phyloP scores from a whole-genome alignment of 1,140 invertebrate genomes.

The Leptopilina clavipes region DNA sequence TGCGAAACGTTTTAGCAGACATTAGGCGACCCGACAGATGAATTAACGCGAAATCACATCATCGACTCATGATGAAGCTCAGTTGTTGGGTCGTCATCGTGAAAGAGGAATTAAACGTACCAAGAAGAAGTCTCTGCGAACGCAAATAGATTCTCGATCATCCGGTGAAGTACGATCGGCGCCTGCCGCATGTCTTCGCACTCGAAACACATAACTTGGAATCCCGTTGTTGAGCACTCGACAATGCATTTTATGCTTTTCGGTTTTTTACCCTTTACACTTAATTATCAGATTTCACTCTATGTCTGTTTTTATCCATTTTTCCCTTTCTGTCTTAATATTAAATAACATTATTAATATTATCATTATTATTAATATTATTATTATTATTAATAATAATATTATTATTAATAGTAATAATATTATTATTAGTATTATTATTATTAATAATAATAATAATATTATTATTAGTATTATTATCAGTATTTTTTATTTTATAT shows the following conservation, averaged over 20 bases:
- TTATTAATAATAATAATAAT: too few species aligned
- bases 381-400: too few species aligned
- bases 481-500: too few species aligned
- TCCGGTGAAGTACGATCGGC: constrained; percentile 27
- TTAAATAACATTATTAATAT: too few species aligned
- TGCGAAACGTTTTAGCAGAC: constrained; percentile 25
- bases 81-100: constrained; percentile 9
- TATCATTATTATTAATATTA: too few species aligned
- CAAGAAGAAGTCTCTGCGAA: constrained; percentile 27
- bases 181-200: constrained; percentile 33
- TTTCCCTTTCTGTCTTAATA: too few species aligned
- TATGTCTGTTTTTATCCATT: too few species aligned
- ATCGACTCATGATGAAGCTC: constrained; percentile 28
- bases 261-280: background rate
- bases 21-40: constrained; percentile 13
- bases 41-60: constrained; percentile 28
- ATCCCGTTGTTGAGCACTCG: constrained; percentile 19
- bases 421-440: too few species aligned
- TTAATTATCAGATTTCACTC: too few species aligned
- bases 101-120: constrained; percentile 29
- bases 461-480: too few species aligned
- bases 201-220: constrained; percentile 10
- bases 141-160: constrained; percentile 29
- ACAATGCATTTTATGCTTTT: background rate
- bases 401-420: too few species aligned